These are phyloP conservation scores for Drosophila hamatofila DNA, from an alignment of 2,888 invertebrate genomes.

Conservation along the genomic window DNA sequence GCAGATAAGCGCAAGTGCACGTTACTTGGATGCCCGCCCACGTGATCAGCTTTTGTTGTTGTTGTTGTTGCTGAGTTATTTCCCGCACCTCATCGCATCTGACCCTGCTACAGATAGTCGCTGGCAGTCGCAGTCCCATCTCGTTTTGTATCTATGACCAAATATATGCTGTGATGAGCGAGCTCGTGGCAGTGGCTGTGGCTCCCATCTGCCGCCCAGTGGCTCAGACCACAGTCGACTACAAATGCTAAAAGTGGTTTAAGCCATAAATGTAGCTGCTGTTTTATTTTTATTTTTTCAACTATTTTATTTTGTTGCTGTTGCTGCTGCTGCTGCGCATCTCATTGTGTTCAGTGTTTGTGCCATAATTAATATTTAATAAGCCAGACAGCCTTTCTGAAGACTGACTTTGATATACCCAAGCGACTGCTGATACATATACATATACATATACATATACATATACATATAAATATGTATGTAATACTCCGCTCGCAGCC, in stretches of 20 bases:
- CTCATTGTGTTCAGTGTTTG: slow-evolving; percentile 33
- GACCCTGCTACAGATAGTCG: slow-evolving; percentile 32
- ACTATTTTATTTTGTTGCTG: slow-evolving; percentile 15
- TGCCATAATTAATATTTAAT: slow-evolving; percentile 80
- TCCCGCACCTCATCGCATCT: slow-evolving; percentile 2
- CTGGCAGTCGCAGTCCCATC: slow-evolving; percentile 19
- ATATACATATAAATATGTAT: neutral
- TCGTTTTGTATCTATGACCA: slow-evolving; percentile 69
- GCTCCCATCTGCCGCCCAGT: slow-evolving; percentile 64
- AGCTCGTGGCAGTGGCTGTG: slow-evolving; percentile 19
- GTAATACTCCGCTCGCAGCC: slow-evolving; percentile 5
- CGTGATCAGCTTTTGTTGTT: slow-evolving; percentile 25
- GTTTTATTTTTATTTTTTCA: slow-evolving; percentile 1
- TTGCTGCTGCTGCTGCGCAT: slow-evolving; percentile 50
- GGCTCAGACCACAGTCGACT: slow-evolving; percentile 50
- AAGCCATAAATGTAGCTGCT: slow-evolving; percentile 68
- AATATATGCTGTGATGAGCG: slow-evolving; percentile 54
- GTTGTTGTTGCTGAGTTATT: neutral
- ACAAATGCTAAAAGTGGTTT: slow-evolving; percentile 62
- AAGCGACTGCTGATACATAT: slow-evolving; percentile 19
- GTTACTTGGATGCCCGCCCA: slow-evolving; percentile 49
- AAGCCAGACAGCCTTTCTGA: slow-evolving; percentile 55
- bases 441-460: neutral
- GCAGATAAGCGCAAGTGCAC: slow-evolving; percentile 53
- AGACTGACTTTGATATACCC: slow-evolving; percentile 44